A percentile compares a stretch with the other conserved stretches of the same genome.
phyloP scores from a whole-genome alignment of 2,888 invertebrate species.

The Amphimallon solstitiale region DNA sequence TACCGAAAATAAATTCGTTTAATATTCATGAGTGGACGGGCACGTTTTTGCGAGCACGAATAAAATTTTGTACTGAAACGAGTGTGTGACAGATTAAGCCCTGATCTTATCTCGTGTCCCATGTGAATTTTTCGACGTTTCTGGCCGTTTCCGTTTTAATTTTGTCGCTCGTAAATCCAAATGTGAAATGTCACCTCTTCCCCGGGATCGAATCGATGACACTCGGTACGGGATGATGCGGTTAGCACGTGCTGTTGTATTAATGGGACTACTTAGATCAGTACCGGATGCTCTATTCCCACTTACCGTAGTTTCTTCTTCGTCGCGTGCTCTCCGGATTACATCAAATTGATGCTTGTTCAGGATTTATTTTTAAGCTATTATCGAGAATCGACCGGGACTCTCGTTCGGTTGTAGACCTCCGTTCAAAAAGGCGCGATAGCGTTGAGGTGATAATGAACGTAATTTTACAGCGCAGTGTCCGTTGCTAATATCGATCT shows the following conservation, averaged over 20 bases:
- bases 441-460: neutral
- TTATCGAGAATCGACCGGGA: slow-evolving; percentile 11
- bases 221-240: slow-evolving; percentile 1
- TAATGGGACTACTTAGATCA: slow-evolving; percentile 45
- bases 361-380: slow-evolving; percentile 29
- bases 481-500: neutral
- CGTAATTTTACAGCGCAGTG: neutral
- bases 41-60: too few relatives aligned
- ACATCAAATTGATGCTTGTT: slow-evolving; percentile 40
- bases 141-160: neutral
- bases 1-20: too few relatives aligned
- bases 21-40: too few relatives aligned
- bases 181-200: slow-evolving; percentile 1
- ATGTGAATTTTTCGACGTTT: neutral
- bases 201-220: slow-evolving; percentile 7
- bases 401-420: neutral
- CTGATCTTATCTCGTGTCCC: too few relatives aligned
- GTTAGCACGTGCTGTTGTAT: slow-evolving; percentile 43
- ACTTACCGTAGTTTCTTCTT: slow-evolving; percentile 33
- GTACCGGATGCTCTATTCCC: slow-evolving; percentile 39
- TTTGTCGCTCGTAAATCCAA: neutral
- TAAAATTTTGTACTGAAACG: too few relatives aligned
- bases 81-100: too few relatives aligned
- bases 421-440: neutral
- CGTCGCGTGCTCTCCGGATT: slow-evolving; percentile 39